Percentiles rank a stretch among this genome's conserved stretches.
Conservation (phyloP, 2,888 invertebrate genomes). For the Endotricha flammealis region DNA sequence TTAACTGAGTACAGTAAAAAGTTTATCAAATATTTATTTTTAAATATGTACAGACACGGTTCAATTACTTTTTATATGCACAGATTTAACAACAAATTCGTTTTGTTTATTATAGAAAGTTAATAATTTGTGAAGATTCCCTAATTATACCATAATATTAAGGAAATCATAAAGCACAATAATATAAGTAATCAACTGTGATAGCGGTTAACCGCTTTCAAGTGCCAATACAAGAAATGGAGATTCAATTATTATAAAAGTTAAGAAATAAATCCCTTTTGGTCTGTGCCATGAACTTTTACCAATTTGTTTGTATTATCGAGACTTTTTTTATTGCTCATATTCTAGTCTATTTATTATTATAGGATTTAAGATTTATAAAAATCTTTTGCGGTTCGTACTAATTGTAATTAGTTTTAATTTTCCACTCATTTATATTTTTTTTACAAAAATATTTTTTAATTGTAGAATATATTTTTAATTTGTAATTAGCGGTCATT, state of each 20-base stretch:
- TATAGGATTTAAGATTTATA: no score
- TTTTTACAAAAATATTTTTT: no score
- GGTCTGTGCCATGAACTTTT: constrained; percentile 23
- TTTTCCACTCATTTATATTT: no score
- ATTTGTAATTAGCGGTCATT: no score
- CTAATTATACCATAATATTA: constrained; percentile 10
- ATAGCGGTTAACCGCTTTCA: constrained; percentile 51
- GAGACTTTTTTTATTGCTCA: constrained; percentile 69
- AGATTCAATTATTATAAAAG: background rate
- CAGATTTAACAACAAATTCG: no score
- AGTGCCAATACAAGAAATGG: constrained; percentile 47
- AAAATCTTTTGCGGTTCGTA: constrained; percentile 8
- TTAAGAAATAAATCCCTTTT: constrained; percentile 27
- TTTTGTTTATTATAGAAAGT: background rate
- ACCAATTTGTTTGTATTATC: constrained; percentile 28
- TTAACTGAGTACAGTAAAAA: no score
- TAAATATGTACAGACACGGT: no score
- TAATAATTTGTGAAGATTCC: background rate
- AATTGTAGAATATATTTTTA: no score
- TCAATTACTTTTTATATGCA: no score
- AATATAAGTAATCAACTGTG: constrained; percentile 54
- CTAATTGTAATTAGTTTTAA: constrained; percentile 1
- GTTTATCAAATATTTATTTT: no score
- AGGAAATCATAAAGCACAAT: constrained; percentile 50
- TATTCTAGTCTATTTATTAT: constrained; percentile 72